Conservation (phyloP, 2,797 vertebrate genomes). For the Scolopax bukidnonensis region DNA sequence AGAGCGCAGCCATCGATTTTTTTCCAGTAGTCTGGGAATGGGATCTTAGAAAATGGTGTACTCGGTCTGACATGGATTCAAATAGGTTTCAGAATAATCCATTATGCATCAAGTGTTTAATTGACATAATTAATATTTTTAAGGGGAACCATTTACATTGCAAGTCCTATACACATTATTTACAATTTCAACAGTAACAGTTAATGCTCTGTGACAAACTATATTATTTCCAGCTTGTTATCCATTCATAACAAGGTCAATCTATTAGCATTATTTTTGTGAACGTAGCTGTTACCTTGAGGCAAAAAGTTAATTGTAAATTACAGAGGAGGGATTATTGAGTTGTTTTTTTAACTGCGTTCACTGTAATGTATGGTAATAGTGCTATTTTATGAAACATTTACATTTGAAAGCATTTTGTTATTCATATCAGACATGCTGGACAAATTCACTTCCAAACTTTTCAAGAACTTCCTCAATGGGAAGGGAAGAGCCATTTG, state of each 20-base stretch:
- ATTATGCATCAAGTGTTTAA: slow-evolving; percentile 70
- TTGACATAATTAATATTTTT: slow-evolving; percentile 76
- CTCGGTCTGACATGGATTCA: slow-evolving; percentile 26
- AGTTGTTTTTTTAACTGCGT: slow-evolving; percentile 24
- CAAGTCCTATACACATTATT: slow-evolving; percentile 63
- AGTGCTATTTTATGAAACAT: slow-evolving; percentile 14
- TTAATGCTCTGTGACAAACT: slow-evolving; percentile 78
- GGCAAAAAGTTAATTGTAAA: slow-evolving; percentile 78
- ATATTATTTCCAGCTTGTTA: slow-evolving; percentile 77
- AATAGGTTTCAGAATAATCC: slow-evolving; percentile 56
- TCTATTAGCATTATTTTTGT: slow-evolving; percentile 76
- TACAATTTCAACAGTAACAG: slow-evolving; percentile 70
- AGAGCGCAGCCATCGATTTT: neutral
- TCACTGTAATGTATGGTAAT: slow-evolving; percentile 32
- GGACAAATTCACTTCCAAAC: slow-evolving; percentile 44
- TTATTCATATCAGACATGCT: neutral
- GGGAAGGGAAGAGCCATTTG: neutral
- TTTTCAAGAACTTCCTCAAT: slow-evolving; percentile 15
- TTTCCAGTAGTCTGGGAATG: neutral
- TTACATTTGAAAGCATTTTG: slow-evolving; percentile 19
- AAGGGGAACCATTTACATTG: slow-evolving; percentile 59
- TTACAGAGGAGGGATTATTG: slow-evolving; percentile 61
- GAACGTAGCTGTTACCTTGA: slow-evolving; percentile 74
- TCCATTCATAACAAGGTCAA: slow-evolving; percentile 77
- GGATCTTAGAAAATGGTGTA: slow-evolving; percentile 1